Percentiles rank a stretch among this genome's conserved stretches.
Evolutionary conservation across 2,113 vertebrate species (phyloP).

Genomic region (Pavo muticus): DNA sequence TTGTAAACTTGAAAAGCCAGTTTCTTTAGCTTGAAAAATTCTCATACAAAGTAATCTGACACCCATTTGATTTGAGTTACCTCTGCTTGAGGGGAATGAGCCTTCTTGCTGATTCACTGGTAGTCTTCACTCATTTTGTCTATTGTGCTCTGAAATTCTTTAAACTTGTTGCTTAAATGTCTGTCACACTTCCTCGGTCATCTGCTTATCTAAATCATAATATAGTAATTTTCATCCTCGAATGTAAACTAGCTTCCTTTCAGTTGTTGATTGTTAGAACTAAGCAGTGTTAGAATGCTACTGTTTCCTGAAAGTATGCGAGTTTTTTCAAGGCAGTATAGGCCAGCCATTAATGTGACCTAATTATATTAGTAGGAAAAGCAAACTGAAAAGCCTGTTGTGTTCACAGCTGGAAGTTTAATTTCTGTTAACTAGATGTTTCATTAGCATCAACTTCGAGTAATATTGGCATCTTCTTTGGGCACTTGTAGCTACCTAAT

Average conservation of each 20-base stretch:
- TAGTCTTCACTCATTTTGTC: background rate
- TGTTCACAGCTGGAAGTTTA: background rate
- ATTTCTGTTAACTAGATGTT: background rate
- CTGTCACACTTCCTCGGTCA: background rate
- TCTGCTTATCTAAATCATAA: background rate
- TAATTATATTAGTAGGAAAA: background rate
- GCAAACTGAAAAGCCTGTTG: background rate
- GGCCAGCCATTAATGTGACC: background rate
- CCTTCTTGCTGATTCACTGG: background rate
- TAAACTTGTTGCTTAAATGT: background rate
- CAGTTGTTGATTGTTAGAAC: background rate
- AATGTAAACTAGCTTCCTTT: background rate
- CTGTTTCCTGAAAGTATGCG: background rate
- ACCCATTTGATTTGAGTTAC: background rate
- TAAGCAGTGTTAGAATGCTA: background rate
- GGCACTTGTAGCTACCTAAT: background rate
- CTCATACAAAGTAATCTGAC: background rate
- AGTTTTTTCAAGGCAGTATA: background rate
- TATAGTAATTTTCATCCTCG: background rate
- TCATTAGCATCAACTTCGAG: background rate
- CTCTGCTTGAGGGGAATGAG: background rate
- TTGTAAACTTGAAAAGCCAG: conserved; percentile 4
- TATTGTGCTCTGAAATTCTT: background rate
- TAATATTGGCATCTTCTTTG: background rate
- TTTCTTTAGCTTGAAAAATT: background rate